phyloP scores from a whole-genome alignment of 2,888 invertebrate genomes.

The Camponotus fellah region DNA sequence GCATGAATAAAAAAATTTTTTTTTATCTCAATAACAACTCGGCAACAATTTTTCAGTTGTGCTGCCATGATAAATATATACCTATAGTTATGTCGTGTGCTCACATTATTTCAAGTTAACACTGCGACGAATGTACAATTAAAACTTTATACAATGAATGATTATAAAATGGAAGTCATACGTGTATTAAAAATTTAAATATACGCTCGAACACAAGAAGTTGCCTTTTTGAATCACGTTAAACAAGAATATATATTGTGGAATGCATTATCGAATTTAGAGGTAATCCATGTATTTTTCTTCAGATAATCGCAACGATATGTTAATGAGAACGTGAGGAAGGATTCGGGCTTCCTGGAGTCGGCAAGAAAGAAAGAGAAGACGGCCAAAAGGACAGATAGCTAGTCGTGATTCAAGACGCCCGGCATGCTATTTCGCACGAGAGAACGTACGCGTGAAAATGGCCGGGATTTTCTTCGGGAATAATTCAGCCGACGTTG shows the following conservation, averaged over 20 bases:
- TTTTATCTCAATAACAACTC: slow-evolving; percentile 5
- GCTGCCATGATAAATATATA: slow-evolving; percentile 16
- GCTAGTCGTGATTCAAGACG: slow-evolving; percentile 36
- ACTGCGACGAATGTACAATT: not conserved
- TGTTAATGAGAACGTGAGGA: slow-evolving; percentile 39
- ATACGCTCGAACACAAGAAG: not conserved
- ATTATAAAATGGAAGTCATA: slow-evolving; percentile 19
- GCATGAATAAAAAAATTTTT: slow-evolving; percentile 19
- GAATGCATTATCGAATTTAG: not conserved
- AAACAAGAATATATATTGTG: not conserved
- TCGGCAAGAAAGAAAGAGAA: not conserved
- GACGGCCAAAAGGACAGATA: not conserved
- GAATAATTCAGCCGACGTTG: slow-evolving; percentile 66
- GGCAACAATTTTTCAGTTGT: slow-evolving; percentile 23
- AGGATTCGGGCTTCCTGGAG: slow-evolving; percentile 2
- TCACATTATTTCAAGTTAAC: not conserved
- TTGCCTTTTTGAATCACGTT: not conserved
- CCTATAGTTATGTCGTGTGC: not conserved
- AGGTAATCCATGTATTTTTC: not conserved
- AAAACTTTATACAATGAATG: slow-evolving; percentile 19
- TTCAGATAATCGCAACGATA: not conserved
- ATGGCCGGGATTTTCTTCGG: slow-evolving; percentile 58
- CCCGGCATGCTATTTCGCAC: slow-evolving; percentile 20
- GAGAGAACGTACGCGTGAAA: slow-evolving; percentile 54
- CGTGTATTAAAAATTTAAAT: slow-evolving; percentile 20